Base-by-base conservation (phyloP, 37 sponge, comb jelly and placozoan species). In the Haliclona indistincta region DNA sequence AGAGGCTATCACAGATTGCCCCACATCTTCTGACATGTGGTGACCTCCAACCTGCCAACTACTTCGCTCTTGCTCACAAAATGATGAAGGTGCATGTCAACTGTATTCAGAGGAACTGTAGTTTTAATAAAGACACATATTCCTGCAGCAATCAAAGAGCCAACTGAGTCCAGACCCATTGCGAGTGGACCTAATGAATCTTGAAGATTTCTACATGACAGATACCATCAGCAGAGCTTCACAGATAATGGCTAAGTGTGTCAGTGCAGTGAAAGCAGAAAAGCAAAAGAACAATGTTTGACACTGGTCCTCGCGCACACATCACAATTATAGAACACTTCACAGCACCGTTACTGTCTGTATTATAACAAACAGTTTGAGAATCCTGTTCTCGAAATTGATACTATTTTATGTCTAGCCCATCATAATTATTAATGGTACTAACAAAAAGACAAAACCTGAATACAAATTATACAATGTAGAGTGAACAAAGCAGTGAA, bases 151-250 rank as follows among this genome's bases (percentile, higher is more conserved):
- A 28, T 44, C 80, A 26, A 66, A 65, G 42, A 36, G 43, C 10
- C 40, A 25, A 13, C 49, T 77, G 37, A 8, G 56, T 6, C 35
- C 37, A 1, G 67, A 34, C 1, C 84, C 93, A 2, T 68, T 95
- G 30, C 5, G 29, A 5, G 85, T 89, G 5, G 64, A 67, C 5
- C 76, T 81, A 54, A 54, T 67, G 56, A 43, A 47, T 2, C 92
- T 97, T 61, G 71, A 75, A 11, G 81, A 97, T 42, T 97, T 94
- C 82, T 97, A 97, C 74, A 94, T 97, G 94, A 97, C 97, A 29
- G 95, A 97, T 75, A n/a, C 83, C 45, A 97, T 97, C 80, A 91
- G 94, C 53, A 33, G 97, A 38, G 83, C 97, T 0, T 94, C 95
- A 13, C 84, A 52, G 38, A 97, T 94, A 39, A 97, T 97, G 97